Base-by-base conservation (phyloP, 2,113 vertebrate genomes). In the Gnathonemus longibarbis region DNA sequence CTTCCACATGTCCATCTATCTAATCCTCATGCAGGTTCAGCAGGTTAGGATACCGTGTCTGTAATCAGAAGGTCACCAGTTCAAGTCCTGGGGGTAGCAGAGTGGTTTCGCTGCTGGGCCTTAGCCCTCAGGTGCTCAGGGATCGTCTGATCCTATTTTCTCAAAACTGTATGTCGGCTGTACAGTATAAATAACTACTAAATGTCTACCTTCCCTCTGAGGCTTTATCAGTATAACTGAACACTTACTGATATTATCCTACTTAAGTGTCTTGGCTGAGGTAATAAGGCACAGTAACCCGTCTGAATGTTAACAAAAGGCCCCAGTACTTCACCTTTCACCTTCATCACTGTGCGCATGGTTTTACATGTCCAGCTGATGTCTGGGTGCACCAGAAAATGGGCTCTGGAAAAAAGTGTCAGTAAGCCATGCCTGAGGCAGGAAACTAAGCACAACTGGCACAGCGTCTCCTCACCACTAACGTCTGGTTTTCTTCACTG, bases 401-500 rank as follows among this genome's bases (percentile, higher is more conserved):
- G 5, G 7, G 35, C 70, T 27, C 31, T 17, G 31, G 27, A 39
- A 1, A 42, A 17, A 80, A 19, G 39, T 80, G 35, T 17, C 74
- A 42, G 35, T 80, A 42, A 80, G 74, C 35, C 35, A 19, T 42
- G 17, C 35, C 10, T 80, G 39, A 80, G 27, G 70, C n/a, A 21
- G 87, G 53, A 45, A 42, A 17, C 50, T 7, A 42, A 35, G 39
- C 31, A 5, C 24, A 4, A 35, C 4, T 15, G 31, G 17, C 45
- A 19, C 45, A 5, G 1, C 3, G 21, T n/a, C 15, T 84, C 8
- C 83, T 39, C 24, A 1, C 5, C 7, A 15, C 89, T 89, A 84
- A 89, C 15, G 39, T 84, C 80, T 89, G 52, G 13, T 46, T 97
- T 96, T 97, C 95, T 95, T 96, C 94, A 95, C 95, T 95, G 92